These are phyloP conservation scores for Idaea aversata DNA, from an alignment of 2,888 invertebrate species.

Conservation along the genomic window DNA sequence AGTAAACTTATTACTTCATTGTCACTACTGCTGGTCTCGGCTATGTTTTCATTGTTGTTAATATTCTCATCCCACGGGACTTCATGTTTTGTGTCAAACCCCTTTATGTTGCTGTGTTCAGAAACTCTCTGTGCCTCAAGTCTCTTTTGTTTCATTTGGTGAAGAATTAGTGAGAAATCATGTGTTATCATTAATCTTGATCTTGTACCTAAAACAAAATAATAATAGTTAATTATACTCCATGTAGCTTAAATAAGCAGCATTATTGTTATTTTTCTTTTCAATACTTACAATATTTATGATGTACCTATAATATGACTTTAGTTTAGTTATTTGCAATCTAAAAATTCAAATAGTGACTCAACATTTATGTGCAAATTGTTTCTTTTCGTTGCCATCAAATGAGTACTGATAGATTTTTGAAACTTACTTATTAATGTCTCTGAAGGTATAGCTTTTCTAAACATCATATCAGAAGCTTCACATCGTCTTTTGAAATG, in stretches of 20 bases:
- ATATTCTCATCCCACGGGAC: constrained; percentile 8
- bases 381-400: too few species aligned
- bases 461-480: constrained; percentile 29
- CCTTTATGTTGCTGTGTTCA: constrained; percentile 12
- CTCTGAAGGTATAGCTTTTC: constrained; percentile 24
- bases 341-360: neutral
- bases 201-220: constrained; percentile 12
- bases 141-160: constrained; percentile 28
- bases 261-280: neutral
- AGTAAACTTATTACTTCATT: constrained; percentile 4
- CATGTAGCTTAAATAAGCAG: neutral
- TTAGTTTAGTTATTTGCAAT: too few species aligned
- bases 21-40: constrained; percentile 3
- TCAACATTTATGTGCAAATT: neutral
- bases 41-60: constrained; percentile 8
- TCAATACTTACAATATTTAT: neutral
- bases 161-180: constrained; percentile 29
- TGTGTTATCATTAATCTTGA: constrained; percentile 25
- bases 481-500: constrained; percentile 35
- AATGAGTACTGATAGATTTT: neutral
- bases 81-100: neutral
- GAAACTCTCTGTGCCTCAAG: constrained; percentile 4
- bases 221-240: neutral
- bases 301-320: too few species aligned
- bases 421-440: constrained; percentile 15